Percentiles rank a stretch among this genome's conserved stretches.
phyloP scores from a whole-genome alignment of 2,113 vertebrate species.

The Periophthalmodon schlosseri region DNA sequence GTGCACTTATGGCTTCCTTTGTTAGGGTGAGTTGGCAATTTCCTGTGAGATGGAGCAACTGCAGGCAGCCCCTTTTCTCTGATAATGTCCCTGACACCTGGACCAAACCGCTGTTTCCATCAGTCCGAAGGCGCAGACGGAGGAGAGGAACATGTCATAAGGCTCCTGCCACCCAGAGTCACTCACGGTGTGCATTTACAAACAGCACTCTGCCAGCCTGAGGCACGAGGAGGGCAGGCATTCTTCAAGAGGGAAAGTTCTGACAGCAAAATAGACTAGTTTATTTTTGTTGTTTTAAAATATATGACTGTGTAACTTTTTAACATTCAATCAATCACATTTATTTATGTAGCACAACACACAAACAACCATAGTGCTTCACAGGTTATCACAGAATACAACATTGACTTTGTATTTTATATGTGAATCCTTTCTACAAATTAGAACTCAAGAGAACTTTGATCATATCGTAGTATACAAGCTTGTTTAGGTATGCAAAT shows the following conservation, averaged over 20 bases:
- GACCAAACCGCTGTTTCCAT: slow-evolving; percentile 88
- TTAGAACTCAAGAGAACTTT: not conserved
- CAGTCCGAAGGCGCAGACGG: slow-evolving; percentile 78
- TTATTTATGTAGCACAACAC: too few species aligned
- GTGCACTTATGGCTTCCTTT: slow-evolving; percentile 97
- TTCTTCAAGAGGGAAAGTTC: slow-evolving; percentile 40
- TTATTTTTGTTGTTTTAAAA: slow-evolving; percentile 6
- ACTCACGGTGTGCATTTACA: slow-evolving; percentile 64
- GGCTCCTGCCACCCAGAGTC: slow-evolving; percentile 62
- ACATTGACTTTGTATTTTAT: not conserved
- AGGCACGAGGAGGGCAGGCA: slow-evolving; percentile 76
- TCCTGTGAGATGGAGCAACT: slow-evolving; percentile 92
- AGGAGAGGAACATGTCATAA: slow-evolving; percentile 71
- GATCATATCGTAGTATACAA: not conserved
- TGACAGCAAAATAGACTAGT: slow-evolving; percentile 32
- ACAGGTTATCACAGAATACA: too few species aligned
- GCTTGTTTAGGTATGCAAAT: not conserved
- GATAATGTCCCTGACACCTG: slow-evolving; percentile 93
- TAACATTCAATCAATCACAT: not conserved
- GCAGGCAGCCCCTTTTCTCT: slow-evolving; percentile 90
- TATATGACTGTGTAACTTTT: not conserved
- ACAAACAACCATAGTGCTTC: too few species aligned
- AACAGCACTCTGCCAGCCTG: slow-evolving; percentile 73
- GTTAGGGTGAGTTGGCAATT: slow-evolving; percentile 99
- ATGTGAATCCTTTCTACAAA: not conserved